Evolutionary conservation across 2,113 vertebrate species (phyloP).

Genomic region (Calcarius ornatus): DNA sequence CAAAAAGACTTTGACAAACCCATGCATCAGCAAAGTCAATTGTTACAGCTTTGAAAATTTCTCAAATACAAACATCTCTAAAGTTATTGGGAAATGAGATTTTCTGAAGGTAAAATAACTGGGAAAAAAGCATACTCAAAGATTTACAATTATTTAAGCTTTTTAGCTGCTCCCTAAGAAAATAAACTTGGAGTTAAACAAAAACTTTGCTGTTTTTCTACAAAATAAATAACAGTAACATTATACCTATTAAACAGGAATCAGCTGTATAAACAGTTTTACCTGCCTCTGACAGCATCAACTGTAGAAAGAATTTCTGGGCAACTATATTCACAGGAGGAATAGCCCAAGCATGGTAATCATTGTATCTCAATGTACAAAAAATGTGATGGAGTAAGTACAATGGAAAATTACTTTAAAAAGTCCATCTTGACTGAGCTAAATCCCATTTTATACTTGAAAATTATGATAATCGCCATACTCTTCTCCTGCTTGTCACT

Average conservation of each 20-base stretch:
- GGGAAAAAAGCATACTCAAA: background rate
- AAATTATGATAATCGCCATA: background rate
- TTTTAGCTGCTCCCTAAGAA: conserved; percentile 74
- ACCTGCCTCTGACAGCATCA: conserved; percentile 47
- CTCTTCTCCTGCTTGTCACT: background rate
- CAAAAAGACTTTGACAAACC: background rate
- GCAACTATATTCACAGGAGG: conserved; percentile 1
- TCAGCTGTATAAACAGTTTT: conserved; percentile 72
- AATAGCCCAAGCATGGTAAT: background rate
- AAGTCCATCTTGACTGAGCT: background rate
- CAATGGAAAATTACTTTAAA: background rate
- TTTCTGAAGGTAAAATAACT: conserved; percentile 6
- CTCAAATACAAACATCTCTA: background rate
- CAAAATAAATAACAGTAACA: conserved; percentile 61
- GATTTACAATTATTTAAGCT: conserved; percentile 45
- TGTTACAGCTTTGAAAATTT: background rate
- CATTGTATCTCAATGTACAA: background rate
- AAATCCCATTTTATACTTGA: background rate
- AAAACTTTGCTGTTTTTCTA: conserved; percentile 59
- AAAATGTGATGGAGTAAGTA: background rate
- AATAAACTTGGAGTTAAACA: conserved; percentile 79
- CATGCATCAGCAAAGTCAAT: background rate
- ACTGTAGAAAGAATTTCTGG: conserved; percentile 16
- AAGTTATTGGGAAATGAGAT: background rate
- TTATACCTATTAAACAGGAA: conserved; percentile 55